These are phyloP conservation scores for Penaeus monodon DNA, from an alignment of 2,888 invertebrate species.

Conservation along the genomic window DNA sequence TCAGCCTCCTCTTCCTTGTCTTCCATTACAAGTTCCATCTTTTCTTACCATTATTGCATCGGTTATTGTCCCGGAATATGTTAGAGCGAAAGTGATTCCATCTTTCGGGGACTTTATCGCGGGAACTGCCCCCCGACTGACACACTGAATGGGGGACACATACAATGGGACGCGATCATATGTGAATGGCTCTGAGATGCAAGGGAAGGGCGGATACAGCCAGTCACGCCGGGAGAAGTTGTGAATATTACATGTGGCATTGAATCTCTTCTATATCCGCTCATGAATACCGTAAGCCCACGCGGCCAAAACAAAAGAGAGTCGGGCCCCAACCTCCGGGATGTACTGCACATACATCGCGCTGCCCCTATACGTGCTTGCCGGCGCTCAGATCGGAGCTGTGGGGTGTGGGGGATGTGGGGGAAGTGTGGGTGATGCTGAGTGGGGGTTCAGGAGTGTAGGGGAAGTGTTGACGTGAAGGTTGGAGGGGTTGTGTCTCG, in stretches of 20 bases:
- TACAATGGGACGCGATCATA: not conserved
- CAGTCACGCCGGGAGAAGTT: not conserved
- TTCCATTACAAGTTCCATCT: not conserved
- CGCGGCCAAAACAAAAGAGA: conserved; percentile 43
- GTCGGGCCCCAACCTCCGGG: not conserved
- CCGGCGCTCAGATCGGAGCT: too few species aligned
- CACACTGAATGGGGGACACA: not conserved
- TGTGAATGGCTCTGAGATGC: not conserved
- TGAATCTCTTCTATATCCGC: conserved; percentile 42
- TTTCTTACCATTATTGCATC: not conserved
- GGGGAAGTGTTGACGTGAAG: too few species aligned
- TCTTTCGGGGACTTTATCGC: not conserved
- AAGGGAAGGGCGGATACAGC: not conserved
- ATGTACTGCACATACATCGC: too few species aligned
- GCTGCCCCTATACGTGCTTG: too few species aligned
- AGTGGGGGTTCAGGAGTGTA: too few species aligned
- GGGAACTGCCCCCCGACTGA: not conserved
- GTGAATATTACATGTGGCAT: conserved; percentile 44
- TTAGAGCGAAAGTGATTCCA: not conserved
- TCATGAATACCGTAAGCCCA: conserved; percentile 42
- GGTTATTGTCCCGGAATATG: not conserved
- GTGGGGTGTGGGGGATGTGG: too few species aligned
- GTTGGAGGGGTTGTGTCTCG: too few species aligned
- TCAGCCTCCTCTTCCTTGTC: not conserved
- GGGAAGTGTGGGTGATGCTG: too few species aligned